A percentile compares a stretch with the other conserved stretches of the same genome.
phyloP scores from a whole-genome alignment of 2,888 invertebrate genomes.

The Trichogramma evanescens region DNA sequence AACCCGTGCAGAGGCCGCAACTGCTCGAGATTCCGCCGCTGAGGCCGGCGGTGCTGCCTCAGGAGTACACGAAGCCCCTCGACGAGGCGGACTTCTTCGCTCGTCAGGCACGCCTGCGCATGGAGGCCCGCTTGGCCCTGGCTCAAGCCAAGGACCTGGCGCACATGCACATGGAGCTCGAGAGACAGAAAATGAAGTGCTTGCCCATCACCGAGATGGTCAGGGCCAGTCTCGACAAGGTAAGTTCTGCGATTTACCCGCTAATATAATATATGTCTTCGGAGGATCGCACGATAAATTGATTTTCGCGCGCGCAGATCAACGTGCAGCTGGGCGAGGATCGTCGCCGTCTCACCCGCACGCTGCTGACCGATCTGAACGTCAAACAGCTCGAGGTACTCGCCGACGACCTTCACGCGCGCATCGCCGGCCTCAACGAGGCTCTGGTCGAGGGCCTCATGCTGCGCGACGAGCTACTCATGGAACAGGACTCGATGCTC shows the following conservation, averaged over 20 bases:
- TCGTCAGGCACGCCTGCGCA: slow-evolving; percentile 73
- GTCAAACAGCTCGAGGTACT: slow-evolving; percentile 89
- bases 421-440: slow-evolving; percentile 89
- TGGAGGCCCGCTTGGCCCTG: slow-evolving; percentile 79
- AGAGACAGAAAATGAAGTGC: slow-evolving; percentile 63
- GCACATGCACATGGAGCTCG: slow-evolving; percentile 83
- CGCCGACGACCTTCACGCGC: slow-evolving; percentile 88
- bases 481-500: slow-evolving; percentile 96
- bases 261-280: too few relatives aligned
- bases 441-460: slow-evolving; percentile 81
- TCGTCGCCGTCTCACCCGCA: slow-evolving; percentile 73
- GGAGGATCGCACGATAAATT: too few relatives aligned
- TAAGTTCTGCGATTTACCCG: slow-evolving; percentile 20
- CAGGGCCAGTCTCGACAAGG: slow-evolving; percentile 69
- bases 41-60: too few relatives aligned
- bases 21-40: background rate
- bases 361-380: slow-evolving; percentile 86
- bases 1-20: background rate
- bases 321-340: slow-evolving; percentile 77
- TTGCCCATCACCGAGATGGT: slow-evolving; percentile 85
- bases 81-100: slow-evolving; percentile 74
- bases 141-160: slow-evolving; percentile 89
- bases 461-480: slow-evolving; percentile 91
- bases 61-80: slow-evolving; percentile 25
- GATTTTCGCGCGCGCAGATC: slow-evolving; percentile 49